Evolutionary conservation across 2,888 invertebrate genomes (phyloP).

Genomic region (Dione vanillae): DNA sequence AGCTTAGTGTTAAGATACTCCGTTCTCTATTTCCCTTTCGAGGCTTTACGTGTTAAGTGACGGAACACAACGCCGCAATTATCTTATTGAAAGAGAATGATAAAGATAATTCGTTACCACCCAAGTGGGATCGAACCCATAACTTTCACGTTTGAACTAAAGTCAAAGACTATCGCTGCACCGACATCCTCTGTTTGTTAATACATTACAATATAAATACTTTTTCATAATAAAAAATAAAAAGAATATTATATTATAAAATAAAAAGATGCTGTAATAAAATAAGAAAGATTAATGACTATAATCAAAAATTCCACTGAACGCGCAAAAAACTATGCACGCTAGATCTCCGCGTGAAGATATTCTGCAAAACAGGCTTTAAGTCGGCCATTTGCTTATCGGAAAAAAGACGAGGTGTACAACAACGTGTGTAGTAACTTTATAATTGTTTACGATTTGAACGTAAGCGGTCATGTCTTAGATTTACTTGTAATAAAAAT

Average conservation of each 20-base stretch:
- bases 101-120: background rate
- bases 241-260: background rate
- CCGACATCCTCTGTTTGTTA: no score
- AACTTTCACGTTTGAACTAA: background rate
- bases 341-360: background rate
- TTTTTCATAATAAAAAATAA: no score
- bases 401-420: slow-evolving; percentile 34
- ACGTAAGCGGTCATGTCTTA: slow-evolving; percentile 30
- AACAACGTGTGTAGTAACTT: slow-evolving; percentile 32
- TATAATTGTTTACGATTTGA: slow-evolving; percentile 37
- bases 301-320: background rate
- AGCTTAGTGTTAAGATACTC: background rate
- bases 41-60: background rate
- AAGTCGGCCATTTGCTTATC: slow-evolving; percentile 38
- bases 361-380: slow-evolving; percentile 25
- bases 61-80: background rate
- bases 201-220: no score
- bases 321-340: slow-evolving; percentile 1
- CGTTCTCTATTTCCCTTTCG: background rate
- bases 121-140: no score
- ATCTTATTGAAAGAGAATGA: background rate
- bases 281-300: background rate
- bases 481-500: background rate
- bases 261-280: background rate
- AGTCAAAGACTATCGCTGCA: no score